phyloP scores from a whole-genome alignment of 2,797 vertebrate species.

The Sebastes miniatus region DNA sequence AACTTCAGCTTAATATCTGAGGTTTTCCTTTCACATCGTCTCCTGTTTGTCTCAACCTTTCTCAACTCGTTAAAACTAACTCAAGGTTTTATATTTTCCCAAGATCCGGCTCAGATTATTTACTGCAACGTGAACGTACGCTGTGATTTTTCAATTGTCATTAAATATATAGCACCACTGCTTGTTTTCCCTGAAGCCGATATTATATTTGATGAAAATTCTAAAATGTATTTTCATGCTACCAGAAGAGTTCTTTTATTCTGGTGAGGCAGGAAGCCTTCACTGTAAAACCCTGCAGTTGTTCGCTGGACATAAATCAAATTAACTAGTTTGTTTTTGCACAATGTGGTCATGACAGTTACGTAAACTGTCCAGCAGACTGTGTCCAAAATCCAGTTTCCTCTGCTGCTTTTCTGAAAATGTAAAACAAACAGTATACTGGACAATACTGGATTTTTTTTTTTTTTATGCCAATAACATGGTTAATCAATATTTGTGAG shows the following conservation, averaged over 20 bases:
- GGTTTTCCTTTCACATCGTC: not conserved
- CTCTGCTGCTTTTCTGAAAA: no score
- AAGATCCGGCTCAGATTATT: not conserved
- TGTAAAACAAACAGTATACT: no score
- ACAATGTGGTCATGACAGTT: no score
- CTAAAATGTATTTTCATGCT: not conserved
- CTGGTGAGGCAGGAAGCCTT: not conserved
- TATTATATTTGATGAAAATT: not conserved
- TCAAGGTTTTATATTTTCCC: no score
- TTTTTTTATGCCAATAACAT: no score
- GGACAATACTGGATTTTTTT: no score
- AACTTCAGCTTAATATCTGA: not conserved
- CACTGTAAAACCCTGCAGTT: not conserved
- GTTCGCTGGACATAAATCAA: not conserved
- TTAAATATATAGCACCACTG: not conserved
- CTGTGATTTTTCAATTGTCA: not conserved
- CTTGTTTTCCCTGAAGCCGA: not conserved
- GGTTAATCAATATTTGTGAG: no score
- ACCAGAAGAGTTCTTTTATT: not conserved
- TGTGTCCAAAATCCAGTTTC: no score
- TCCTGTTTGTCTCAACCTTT: fast-evolving
- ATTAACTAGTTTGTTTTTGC: not conserved
- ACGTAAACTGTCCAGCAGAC: no score
- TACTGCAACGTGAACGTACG: not conserved
- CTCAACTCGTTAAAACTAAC: no score